Evolutionary conservation across 2,797 vertebrate species (phyloP), one percentile per base, ranked within the genome.

Genomic region (Myotis findleyi): DNA sequence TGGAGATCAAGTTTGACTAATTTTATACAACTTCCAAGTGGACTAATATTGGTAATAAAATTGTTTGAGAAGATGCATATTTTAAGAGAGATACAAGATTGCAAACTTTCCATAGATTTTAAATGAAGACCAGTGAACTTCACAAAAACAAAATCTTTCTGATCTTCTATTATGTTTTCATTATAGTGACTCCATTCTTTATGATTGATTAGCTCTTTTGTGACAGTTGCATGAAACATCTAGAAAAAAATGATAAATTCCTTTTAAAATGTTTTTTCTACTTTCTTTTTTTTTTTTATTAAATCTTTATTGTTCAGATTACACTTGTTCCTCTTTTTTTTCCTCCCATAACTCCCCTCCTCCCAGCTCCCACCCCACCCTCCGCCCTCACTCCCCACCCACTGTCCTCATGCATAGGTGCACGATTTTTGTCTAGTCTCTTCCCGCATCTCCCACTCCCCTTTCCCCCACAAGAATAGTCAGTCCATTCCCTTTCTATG

Each of bases 1-100:
- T 97, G 98, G 13, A 99, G 97, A 97, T 98, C 98, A 96, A 99
- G 95, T 96, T 98, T 98, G 41, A 98, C 85, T 92, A 99, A 96
- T 95, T 96, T 95, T 49, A 83, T 91, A 92, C 98, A 99, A 64
- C 27, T 88, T 21, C 95, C 87, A 68, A 99, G 97, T 47, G 98
- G 97, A 75, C 87, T 83, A 49, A 98, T 98, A 86, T 95, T 95
- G n/a, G 95, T 97, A 76, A 98, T 25, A 12, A 98, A 98, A 96
- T 98, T 98, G 69, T 98, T 97, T 64, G 98, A 97, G 87, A 99
- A 81, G 71, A 98, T 97, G 84, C 98, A 97, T 73, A 98, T 95
- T 95, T 69, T 97, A 53, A 98, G 97, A 49, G 98, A 97, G 75
- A 94, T 80, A 87, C 97, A 98, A 49, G 57, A 66, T 8, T 96